Evolutionary conservation across 2,113 vertebrate genomes (phyloP), one percentile per base, ranked within the genome.

Genomic region (Electrona antarctica): DNA sequence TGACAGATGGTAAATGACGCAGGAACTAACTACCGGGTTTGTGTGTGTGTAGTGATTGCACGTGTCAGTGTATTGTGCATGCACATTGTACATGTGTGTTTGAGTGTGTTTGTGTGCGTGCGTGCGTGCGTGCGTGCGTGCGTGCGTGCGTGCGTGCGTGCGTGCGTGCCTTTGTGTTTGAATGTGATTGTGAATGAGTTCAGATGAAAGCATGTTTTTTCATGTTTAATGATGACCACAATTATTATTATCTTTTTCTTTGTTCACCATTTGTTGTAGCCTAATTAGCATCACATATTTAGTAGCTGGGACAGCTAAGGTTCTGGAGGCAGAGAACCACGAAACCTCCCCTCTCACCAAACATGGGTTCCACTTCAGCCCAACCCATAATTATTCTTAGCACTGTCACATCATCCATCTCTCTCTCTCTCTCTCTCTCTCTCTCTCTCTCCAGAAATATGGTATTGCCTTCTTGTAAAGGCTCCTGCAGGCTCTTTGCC

Each of bases 1-100:
- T 78, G 85, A 92, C 91, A 91, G 90, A 91, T 91, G 90, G 90
- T 85, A 84, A 86, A 85, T 90, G 89, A 88, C 85, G 84, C 83
- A 89, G 79, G 79, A 88, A 76, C 86, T 80, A 87, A 87, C 85
- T 81, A 85, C 81, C 78, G 81, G 79, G 86, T 86, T 85, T 90
- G 72, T 77, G 73, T 73, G 68, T 80, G 55, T 77, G 69, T 29
- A 21, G 60, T 70, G 14, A 49, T 51, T 61, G 14, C 68, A 21
- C n/a, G 62, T 67, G 21, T 67, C 46, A 63, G 13, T 73, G 13
- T 67, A 33, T 66, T 72, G 65, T 70, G 68, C 71, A 68, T 78
- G 64, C 28, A 64, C 21, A 21, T 21, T 52, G 67, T 69, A 62
- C 64, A 28, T 59, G 77, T 54, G 66, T 45, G 1, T 2, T 3